Percentiles rank a stretch among this genome's conserved stretches.
Conservation (phyloP, 2,888 invertebrate species). For the Sminthurinus aureus region DNA sequence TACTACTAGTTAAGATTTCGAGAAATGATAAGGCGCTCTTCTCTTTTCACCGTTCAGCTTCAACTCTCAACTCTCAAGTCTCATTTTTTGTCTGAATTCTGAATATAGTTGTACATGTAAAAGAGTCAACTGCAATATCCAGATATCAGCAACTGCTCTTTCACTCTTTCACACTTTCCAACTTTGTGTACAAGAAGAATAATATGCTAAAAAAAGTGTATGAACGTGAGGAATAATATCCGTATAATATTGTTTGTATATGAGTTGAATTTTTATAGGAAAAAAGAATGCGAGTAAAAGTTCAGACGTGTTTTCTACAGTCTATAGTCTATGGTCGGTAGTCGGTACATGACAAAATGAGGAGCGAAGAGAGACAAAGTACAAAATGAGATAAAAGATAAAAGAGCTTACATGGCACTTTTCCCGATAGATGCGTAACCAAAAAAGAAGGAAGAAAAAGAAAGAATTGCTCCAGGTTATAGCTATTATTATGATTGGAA, state of each 20-base stretch:
- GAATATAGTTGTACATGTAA: no score
- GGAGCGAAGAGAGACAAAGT: not conserved
- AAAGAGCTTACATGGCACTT: constrained; percentile 8
- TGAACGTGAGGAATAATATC: not conserved
- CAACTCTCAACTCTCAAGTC: no score
- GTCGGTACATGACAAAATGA: not conserved
- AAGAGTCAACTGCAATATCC: not conserved
- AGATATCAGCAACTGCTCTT: not conserved
- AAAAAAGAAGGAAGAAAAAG: not conserved
- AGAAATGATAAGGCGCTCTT: constrained; percentile 18
- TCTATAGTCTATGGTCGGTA: no score
- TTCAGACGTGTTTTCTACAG: no score
- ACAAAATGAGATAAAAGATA: not conserved
- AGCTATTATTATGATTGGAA: not conserved
- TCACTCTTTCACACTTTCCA: not conserved
- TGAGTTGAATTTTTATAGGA: not conserved
- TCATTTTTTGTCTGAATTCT: no score
- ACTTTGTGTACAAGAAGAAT: not conserved
- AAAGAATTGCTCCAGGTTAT: not conserved
- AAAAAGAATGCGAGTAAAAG: not conserved
- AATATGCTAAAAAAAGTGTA: no score
- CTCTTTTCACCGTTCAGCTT: not conserved
- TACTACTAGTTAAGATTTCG: not conserved
- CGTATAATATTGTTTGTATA: not conserved
- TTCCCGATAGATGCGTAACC: not conserved